Conservation (phyloP, 2,113 vertebrate genomes). For the Panthera uncia region DNA sequence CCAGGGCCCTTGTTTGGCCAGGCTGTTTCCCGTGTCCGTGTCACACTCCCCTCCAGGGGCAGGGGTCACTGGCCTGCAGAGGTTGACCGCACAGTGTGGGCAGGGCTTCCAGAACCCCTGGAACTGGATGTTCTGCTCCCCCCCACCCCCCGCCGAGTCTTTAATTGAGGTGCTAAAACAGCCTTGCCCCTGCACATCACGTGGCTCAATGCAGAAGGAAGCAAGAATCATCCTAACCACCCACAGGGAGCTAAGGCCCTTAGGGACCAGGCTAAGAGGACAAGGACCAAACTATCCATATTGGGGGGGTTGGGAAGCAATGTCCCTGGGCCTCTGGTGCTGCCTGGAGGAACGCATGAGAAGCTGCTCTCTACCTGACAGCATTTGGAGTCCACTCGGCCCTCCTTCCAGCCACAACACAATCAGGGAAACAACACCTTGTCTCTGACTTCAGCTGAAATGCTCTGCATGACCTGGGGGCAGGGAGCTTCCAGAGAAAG, state of each 20-base stretch:
- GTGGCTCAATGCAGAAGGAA: background rate
- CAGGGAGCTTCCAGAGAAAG: constrained; percentile 57
- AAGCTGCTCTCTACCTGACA: background rate
- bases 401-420: background rate
- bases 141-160: background rate
- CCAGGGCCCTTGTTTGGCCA: too few species aligned
- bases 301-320: background rate
- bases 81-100: background rate
- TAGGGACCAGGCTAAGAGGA: background rate
- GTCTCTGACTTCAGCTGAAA: background rate
- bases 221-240: background rate
- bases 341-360: rapidly evolving
- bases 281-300: background rate
- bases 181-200: background rate
- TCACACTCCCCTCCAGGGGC: background rate
- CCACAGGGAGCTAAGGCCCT: background rate
- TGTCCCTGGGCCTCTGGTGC: background rate
- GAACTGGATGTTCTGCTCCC: background rate
- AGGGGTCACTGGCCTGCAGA: background rate
- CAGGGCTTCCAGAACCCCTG: background rate
- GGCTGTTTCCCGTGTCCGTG: background rate
- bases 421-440: background rate
- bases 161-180: background rate
- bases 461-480: background rate
- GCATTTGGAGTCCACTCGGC: background rate